Conservation (phyloP, 2,888 invertebrate species). For the Elmis aenea region DNA sequence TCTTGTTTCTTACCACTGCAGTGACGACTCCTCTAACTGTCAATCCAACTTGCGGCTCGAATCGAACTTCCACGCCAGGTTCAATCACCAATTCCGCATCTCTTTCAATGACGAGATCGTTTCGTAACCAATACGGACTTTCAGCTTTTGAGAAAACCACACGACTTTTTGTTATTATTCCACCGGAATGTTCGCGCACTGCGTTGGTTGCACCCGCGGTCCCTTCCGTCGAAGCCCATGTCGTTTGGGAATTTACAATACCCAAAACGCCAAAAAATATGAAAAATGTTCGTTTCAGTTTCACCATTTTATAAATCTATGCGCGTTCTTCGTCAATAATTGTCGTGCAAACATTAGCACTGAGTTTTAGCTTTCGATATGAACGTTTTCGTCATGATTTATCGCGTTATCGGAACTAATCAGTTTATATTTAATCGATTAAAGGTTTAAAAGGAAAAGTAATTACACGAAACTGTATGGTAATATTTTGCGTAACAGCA, state of each 20-base stretch:
- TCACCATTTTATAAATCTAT: constrained; percentile 16
- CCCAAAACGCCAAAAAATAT: constrained; percentile 2
- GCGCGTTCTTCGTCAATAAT: constrained; percentile 3
- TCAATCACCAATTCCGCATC: constrained; percentile 80
- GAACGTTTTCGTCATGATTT: no score
- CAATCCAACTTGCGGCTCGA: constrained; percentile 89
- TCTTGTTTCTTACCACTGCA: constrained; percentile 69
- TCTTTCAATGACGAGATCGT: constrained; percentile 74
- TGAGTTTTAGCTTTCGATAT: no score
- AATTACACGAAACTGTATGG: no score
- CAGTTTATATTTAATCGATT: no score
- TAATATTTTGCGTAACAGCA: no score
- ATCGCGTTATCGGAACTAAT: no score
- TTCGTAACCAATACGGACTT: constrained; percentile 69
- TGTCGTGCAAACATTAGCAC: no score
- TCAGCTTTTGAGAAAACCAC: constrained; percentile 49
- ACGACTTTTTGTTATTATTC: constrained; percentile 56
- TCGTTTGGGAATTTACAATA: constrained; percentile 5
- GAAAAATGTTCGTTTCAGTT: constrained; percentile 8
- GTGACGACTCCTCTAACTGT: constrained; percentile 84
- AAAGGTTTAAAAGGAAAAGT: no score
- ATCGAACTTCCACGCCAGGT: constrained; percentile 83
- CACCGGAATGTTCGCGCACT: constrained; percentile 58
- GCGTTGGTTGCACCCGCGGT: constrained; percentile 1
- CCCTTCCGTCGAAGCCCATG: constrained; percentile 1